Evolutionary conservation across 2,113 vertebrate genomes (phyloP).

Genomic region (Vimba vimba): DNA sequence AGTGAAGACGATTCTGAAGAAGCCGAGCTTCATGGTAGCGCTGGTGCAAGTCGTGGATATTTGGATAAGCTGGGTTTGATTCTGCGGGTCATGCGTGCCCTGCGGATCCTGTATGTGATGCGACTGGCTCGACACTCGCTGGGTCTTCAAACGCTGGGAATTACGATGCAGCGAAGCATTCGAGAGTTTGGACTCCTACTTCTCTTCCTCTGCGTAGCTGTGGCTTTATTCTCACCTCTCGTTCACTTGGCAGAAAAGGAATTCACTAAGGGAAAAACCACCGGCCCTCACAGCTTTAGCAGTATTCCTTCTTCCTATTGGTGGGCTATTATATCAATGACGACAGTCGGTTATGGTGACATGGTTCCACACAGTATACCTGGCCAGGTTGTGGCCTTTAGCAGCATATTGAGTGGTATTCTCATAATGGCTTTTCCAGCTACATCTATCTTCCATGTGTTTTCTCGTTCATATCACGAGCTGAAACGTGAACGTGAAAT

Average conservation of each 20-base stretch:
- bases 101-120: conserved; percentile 95
- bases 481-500: conserved; percentile 85
- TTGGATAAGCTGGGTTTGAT: conserved; percentile 92
- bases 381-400: conserved; percentile 92
- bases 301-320: conserved; percentile 96
- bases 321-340: conserved; percentile 99
- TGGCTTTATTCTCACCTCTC: conserved; percentile 89
- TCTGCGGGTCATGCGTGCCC: conserved; percentile 87
- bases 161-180: conserved; percentile 87
- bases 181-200: conserved; percentile 90
- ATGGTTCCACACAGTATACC: conserved; percentile 94
- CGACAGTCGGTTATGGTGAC: conserved; percentile 94
- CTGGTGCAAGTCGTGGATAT: conserved; percentile 76
- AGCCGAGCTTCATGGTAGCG: conserved; percentile 31
- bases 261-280: conserved; percentile 69
- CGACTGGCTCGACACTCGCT: conserved; percentile 92
- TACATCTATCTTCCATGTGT: conserved; percentile 96
- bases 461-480: conserved; percentile 92
- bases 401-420: conserved; percentile 94
- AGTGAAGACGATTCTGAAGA: conserved; percentile 72
- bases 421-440: conserved; percentile 98
- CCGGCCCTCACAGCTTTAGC: conserved; percentile 87
- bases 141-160: conserved; percentile 90
- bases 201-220: conserved; percentile 89
- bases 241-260: conserved; percentile 92